A percentile compares a stretch with the other conserved stretches of the same genome.
These are phyloP conservation scores for Leptoclinus maculatus DNA, from an alignment of 2,797 vertebrate genomes.

Conservation along the genomic window DNA sequence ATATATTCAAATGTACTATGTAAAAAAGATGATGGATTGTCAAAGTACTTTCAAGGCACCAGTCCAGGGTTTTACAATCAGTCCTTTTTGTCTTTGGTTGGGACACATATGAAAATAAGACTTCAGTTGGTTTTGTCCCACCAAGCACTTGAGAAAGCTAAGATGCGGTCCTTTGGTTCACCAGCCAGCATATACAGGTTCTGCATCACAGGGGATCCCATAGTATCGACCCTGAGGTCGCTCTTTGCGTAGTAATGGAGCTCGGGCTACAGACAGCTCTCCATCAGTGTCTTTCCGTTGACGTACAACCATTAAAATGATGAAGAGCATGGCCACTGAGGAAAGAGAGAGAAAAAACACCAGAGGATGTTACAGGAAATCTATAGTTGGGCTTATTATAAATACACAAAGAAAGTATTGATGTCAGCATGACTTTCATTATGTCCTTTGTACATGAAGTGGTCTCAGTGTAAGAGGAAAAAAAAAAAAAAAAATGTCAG, in stretches of 20 bases:
- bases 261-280: constrained; percentile 76
- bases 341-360: constrained; percentile 17
- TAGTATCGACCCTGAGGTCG: constrained; percentile 77
- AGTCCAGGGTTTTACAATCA: constrained; percentile 35
- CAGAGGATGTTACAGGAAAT: constrained; percentile 15
- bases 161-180: constrained; percentile 66
- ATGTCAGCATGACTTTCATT: constrained; percentile 29
- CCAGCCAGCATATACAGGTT: constrained; percentile 93
- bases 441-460: constrained; percentile 21
- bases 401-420: constrained; percentile 15
- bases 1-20: constrained; percentile 50
- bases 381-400: neutral
- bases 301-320: constrained; percentile 83
- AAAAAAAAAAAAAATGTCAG: neutral
- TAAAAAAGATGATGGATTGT: constrained; percentile 30
- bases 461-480: neutral
- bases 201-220: constrained; percentile 84
- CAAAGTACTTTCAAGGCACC: constrained; percentile 22
- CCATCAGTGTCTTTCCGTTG: constrained; percentile 68
- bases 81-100: constrained; percentile 35
- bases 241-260: constrained; percentile 82
- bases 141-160: neutral
- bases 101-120: neutral
- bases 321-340: constrained; percentile 82
- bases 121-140: constrained; percentile 16